phyloP scores from a whole-genome alignment of 2,888 invertebrate species.

The Dioctria rufipes region DNA sequence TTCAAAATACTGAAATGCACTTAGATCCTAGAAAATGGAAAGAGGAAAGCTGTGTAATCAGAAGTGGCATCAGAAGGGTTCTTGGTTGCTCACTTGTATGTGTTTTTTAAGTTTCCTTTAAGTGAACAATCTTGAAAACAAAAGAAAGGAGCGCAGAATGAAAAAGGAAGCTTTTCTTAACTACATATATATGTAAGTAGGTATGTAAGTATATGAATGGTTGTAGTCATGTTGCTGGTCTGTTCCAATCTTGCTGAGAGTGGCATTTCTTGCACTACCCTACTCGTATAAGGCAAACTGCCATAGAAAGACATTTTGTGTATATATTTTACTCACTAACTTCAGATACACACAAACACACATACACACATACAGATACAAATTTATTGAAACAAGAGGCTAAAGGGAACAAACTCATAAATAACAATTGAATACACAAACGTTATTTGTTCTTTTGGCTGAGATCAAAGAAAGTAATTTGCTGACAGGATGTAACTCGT shows the following conservation, averaged over 20 bases:
- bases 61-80: conserved; percentile 40
- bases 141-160: conserved; percentile 9
- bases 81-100: conserved; percentile 34
- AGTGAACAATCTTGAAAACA: conserved; percentile 39
- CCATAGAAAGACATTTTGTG: conserved; percentile 3
- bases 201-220: neutral
- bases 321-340: neutral
- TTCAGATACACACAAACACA: neutral
- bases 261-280: conserved; percentile 28
- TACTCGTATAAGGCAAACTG: neutral
- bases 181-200: neutral
- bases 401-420: conserved; percentile 46
- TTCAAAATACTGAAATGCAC: conserved; percentile 36
- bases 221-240: conserved; percentile 14
- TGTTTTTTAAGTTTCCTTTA: conserved; percentile 37
- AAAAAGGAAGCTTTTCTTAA: conserved; percentile 39
- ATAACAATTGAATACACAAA: conserved; percentile 48
- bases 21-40: neutral
- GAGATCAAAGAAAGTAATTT: conserved; percentile 51
- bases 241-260: conserved; percentile 34
- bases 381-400: neutral
- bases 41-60: conserved; percentile 30
- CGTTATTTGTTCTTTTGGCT: conserved; percentile 51
- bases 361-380: conserved; percentile 10
- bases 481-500: conserved; percentile 43